Percentiles rank a stretch among this genome's conserved stretches.
phyloP scores from a whole-genome alignment of 2,113 vertebrate genomes.

The Lepisosteus oculatus region DNA sequence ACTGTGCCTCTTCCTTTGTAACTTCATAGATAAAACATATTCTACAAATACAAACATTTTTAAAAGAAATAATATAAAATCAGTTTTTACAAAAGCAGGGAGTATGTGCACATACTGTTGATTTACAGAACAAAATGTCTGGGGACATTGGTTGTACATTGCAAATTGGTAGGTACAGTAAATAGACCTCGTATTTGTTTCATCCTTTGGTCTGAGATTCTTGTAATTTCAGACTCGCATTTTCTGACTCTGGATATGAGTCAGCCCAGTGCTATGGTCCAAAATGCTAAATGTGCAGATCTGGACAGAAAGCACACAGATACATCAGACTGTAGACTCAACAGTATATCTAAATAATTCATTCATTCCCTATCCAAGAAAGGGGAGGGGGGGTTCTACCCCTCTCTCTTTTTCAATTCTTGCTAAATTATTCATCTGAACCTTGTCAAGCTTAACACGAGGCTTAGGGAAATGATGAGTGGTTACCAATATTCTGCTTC shows the following conservation, averaged over 20 bases:
- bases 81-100: no score
- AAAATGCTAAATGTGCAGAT: neutral
- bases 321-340: conserved; percentile 1
- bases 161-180: neutral
- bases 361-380: neutral
- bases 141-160: no score
- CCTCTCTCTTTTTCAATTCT: conserved; percentile 9
- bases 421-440: conserved; percentile 22
- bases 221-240: neutral
- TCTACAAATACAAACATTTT: no score
- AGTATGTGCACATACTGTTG: no score
- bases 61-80: no score
- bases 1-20: no score
- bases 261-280: neutral
- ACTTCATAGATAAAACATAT: no score
- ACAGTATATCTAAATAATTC: conserved; percentile 16
- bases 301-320: neutral
- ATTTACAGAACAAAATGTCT: no score
- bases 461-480: conserved; percentile 12
- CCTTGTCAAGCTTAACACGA: conserved; percentile 3
- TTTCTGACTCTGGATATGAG: neutral
- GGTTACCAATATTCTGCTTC: conserved; percentile 8
- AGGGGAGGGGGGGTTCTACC: neutral
- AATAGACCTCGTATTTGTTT: no score
- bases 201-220: neutral